Conservation (phyloP, 2,113 vertebrate species). For the Daubentonia madagascariensis region DNA sequence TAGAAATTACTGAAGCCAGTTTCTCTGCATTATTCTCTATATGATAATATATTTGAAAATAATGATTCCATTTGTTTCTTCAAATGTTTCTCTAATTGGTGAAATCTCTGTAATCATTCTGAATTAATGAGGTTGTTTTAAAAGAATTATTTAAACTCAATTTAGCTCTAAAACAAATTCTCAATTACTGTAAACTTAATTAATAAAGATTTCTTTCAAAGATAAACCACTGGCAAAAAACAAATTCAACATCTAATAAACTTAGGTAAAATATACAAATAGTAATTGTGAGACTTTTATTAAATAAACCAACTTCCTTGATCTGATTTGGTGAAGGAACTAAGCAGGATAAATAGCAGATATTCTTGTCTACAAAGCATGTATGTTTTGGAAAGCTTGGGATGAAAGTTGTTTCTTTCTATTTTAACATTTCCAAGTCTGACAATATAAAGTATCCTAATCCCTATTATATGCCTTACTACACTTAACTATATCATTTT, state of each 20-base stretch:
- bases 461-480: not conserved
- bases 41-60: slow-evolving; percentile 9
- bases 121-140: not conserved
- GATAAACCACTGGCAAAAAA: not conserved
- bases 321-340: not conserved
- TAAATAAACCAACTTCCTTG: not conserved
- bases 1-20: slow-evolving; percentile 33
- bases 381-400: not conserved
- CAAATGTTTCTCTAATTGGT: not conserved
- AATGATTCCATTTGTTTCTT: slow-evolving; percentile 14
- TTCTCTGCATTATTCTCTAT: not conserved
- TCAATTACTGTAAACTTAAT: not conserved
- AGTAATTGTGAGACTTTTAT: not conserved
- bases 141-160: not conserved
- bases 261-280: not conserved
- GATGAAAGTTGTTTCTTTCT: not conserved
- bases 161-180: not conserved
- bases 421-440: slow-evolving; percentile 9
- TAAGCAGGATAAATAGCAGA: not conserved
- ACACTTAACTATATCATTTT: not conserved
- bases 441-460: not conserved
- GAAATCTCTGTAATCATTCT: slow-evolving; percentile 38
- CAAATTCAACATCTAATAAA: not conserved
- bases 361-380: not conserved
- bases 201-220: not conserved